Base-by-base conservation (phyloP, 92 coral and sea anemone species). In the Heliopora coerulea region DNA sequence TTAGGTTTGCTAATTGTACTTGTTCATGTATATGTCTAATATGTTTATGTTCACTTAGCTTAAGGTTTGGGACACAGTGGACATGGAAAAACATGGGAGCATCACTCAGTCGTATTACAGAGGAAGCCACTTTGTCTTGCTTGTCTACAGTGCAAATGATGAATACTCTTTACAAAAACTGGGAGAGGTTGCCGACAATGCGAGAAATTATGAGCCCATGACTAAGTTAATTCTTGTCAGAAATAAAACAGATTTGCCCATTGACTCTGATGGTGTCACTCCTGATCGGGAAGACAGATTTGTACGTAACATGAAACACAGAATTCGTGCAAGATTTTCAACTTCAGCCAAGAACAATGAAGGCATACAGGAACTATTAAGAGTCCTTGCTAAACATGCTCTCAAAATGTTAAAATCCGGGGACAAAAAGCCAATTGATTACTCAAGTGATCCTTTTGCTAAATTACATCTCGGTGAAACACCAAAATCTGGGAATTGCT, bases 271-370 rank as follows among this genome's bases (percentile, higher is more conserved):
- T 31, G 80, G 62, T 27, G 59, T 81, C 18, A 42, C 68, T 13
- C 65, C 24, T 13, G 33, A 63, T 42, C 78, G 74, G 3, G 86
- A 49, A 23, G 50, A 77, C 21, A 52, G 14, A 0, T 23, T 33
- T 18, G 54, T 78, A 68, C 78, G 40, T 41, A 15, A 64, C 20
- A 50, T 60, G 24, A 32, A 57, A 48, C 56, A 72, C 17, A 79
- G 75, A 32, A 37, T 80, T 49, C 14, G 59, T 10, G 49, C 19
- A 14, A 57, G 61, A 59, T 86, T 79, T 59, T 75, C 78, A 41
- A 87, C 85, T 18, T 91, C 97, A 61, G 97, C 97, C 8, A 81
- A 86, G 65, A 83, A 86, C 0, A 84, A 84, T 12, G 73, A 89
- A 31, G 97, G 97, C 7, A 58, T 84, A 23, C 49, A 84, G n/a